Base-by-base conservation (phyloP, 2,113 vertebrate species). In the Xenopus borealis region DNA sequence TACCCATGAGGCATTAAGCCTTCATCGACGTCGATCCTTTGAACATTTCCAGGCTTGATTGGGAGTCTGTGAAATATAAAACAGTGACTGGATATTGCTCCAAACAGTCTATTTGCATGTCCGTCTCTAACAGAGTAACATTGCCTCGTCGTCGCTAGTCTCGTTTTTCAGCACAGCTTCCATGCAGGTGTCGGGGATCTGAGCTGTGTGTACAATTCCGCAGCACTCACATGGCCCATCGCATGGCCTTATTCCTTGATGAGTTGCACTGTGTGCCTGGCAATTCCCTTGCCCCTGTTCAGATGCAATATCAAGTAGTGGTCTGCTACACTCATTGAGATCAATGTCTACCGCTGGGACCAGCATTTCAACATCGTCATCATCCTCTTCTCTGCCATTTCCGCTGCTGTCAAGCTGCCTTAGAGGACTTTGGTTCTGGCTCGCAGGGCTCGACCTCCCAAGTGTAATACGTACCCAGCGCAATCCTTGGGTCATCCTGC, bases 201-300 rank as follows among this genome's bases (percentile, higher is more conserved):
- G 94, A 27, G 95, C 97, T 0, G 97, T 99, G 85, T 99, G 97
- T 17, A 99, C 97, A n/a, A 97, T 94, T 19, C 97, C 93, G 67
- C 97, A 99, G 86, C 91, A 92, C 90, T 95, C 94, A 75, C 97
- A 99, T 12, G 94, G 94, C 19, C 96, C 96, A 7, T 95, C 95
- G 17, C 86, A 83, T 0, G 88, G 81, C 80, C 90, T 86, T 5
- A 79, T 80, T 63, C 87, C 78, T 65, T 84, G 86, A 81, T 83
- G 83, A 30, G 86, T 33, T 17, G 83, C 72, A 69, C 72, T 81
- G 44, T 79, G 78, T 7, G 86, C 80, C 75, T 86, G 88, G 66
- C 89, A 85, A 68, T 84, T 78, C 78, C 81, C 91, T 75, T 83
- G 86, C 82, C 83, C 82, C 84, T 84, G 92, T 78, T 86, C 89